Evolutionary conservation across 2,888 invertebrate genomes (phyloP), one percentile per base, ranked within the genome.

Genomic region (Eupelmus urozonus): DNA sequence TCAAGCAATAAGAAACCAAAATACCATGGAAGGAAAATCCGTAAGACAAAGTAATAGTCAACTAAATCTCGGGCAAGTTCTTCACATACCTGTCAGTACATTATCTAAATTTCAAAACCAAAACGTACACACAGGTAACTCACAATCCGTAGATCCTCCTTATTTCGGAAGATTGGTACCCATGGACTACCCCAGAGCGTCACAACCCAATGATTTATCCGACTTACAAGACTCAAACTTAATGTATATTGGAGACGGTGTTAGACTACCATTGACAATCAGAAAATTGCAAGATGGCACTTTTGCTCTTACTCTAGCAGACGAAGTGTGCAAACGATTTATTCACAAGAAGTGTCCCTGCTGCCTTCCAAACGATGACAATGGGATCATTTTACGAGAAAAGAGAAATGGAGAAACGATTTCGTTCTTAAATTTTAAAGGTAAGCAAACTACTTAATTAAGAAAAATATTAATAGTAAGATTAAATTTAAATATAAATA

Each of bases 181-280:
- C 5, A 60, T 81, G 34, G 66, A 78, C 34, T 72, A 79, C 1
- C 40, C 27, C 11, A 20, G 63, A 55, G 11, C 18, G 5, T 20
- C 65, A 3, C n/a, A 63, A 57, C 27, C 45, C 0, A 51, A 63
- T 16, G 18, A 67, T n/a, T 34, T 81, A 1, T 51, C 73, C 1
- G 81, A 81, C 51, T 81, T 85, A 16, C 71, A 53, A 23, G 74
- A 83, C 16, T 82, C 85, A 0, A 83, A 87, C 18, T 69, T 88
- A 13, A 85, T 84, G 40, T 89, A 87, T 65, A 73, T 87, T 5
- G 88, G 86, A 2, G 87, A 88, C 69, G 86, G 85, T 3, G 85
- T 88, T 0, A 85, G 80, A 49, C 79, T 89, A 34, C 89, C 89
- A 0, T 23, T 89, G 53, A 86, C 84, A 9, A 83, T 88, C 62